These are phyloP conservation scores for Nansenia antarctica DNA, from an alignment of 2,113 vertebrate genomes.

Conservation along the genomic window DNA sequence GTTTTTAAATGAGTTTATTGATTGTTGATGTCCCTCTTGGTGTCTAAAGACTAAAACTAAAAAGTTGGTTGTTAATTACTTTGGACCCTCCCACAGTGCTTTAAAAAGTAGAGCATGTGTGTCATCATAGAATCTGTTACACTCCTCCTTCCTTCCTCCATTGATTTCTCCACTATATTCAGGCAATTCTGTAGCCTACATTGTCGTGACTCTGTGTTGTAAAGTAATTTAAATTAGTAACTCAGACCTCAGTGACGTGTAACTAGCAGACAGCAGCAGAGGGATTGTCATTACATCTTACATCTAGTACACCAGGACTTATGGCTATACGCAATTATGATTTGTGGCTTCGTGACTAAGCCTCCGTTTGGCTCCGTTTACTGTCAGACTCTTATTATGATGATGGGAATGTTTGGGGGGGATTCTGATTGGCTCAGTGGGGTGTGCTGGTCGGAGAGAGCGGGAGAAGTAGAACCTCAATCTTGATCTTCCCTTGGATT, in stretches of 20 bases:
- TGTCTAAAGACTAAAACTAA: slow-evolving; percentile 17
- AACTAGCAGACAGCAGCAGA: slow-evolving; percentile 28
- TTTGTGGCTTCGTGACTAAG: slow-evolving; percentile 41
- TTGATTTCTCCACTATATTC: no score
- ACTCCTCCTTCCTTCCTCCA: no score
- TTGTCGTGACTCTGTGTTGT: slow-evolving; percentile 24
- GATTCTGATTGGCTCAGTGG: no score
- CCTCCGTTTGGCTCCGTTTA: no score
- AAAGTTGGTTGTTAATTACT: neutral
- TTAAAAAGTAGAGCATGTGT: no score
- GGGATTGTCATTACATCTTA: slow-evolving; percentile 45
- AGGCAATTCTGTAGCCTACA: no score
- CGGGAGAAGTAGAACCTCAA: no score
- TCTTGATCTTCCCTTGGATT: no score
- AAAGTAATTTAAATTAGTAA: slow-evolving; percentile 38
- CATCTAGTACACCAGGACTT: slow-evolving; percentile 37
- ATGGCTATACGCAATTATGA: slow-evolving; percentile 50
- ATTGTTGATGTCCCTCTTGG: slow-evolving; percentile 6
- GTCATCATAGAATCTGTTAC: no score
- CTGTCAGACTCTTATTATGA: no score
- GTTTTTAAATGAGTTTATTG: neutral
- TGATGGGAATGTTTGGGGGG: no score
- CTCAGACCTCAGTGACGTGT: neutral
- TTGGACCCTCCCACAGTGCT: neutral
- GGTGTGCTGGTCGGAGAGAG: no score